Conservation (phyloP, 2,888 invertebrate genomes). For the Crossocerus cetratus region DNA sequence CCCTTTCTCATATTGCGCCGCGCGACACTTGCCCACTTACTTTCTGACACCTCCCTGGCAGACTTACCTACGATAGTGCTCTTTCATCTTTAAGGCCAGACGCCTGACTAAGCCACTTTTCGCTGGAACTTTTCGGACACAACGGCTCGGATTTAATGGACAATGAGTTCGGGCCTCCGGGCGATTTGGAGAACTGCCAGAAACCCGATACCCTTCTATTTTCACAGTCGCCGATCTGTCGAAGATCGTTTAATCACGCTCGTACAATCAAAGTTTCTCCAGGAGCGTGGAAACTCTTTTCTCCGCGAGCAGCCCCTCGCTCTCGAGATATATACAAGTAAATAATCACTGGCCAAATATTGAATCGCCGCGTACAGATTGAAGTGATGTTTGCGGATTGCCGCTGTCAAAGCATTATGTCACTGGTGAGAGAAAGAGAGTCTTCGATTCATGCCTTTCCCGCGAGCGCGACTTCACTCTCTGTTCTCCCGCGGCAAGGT, state of each 20-base stretch:
- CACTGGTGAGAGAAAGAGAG: background rate
- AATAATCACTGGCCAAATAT: background rate
- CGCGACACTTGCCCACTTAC: too few species aligned
- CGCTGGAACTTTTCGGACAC: background rate
- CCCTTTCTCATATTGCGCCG: background rate
- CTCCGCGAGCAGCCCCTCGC: too few species aligned
- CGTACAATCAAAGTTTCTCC: background rate
- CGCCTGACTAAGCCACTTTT: background rate
- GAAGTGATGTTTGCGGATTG: background rate
- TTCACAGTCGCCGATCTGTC: slow-evolving; percentile 14
- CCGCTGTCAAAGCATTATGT: slow-evolving; percentile 2
- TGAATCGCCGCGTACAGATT: background rate
- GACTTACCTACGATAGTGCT: too few species aligned
- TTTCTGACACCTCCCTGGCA: too few species aligned
- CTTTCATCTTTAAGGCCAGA: too few species aligned
- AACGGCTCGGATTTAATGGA: background rate
- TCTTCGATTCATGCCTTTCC: too few species aligned
- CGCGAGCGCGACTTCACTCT: too few species aligned
- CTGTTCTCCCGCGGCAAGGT: too few species aligned
- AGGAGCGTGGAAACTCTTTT: too few species aligned
- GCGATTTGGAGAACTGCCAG: slow-evolving; percentile 31
- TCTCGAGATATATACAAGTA: too few species aligned
- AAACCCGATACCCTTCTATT: slow-evolving; percentile 21
- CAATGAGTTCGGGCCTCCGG: slow-evolving; percentile 5
- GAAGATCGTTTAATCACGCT: background rate